phyloP scores from a whole-genome alignment of 2,113 vertebrate genomes.

The Labeo rohita region DNA sequence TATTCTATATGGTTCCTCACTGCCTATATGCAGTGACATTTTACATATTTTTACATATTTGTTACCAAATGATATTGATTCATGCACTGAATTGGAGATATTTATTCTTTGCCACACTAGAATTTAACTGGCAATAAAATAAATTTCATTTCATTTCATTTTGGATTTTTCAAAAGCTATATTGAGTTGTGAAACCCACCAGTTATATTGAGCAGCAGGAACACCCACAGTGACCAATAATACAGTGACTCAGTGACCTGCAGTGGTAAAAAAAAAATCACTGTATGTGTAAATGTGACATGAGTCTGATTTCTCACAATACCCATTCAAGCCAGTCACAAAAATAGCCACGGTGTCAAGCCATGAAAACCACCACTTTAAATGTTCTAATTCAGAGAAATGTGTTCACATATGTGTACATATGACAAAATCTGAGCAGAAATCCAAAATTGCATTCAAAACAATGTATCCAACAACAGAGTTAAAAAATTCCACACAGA shows the following conservation, averaged over 20 bases:
- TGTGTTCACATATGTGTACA: not conserved
- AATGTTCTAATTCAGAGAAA: not conserved
- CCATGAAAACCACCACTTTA: not conserved
- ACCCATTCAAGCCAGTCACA: not conserved
- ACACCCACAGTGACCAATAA: not conserved
- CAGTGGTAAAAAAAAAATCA: not conserved
- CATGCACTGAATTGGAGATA: not conserved
- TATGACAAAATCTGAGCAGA: not conserved
- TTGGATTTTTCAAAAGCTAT: not conserved
- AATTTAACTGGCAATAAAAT: not conserved
- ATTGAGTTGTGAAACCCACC: not conserved
- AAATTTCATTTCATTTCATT: not conserved
- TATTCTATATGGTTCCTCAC: not conserved
- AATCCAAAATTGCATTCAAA: not conserved
- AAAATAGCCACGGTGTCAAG: not conserved
- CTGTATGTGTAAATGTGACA: not conserved
- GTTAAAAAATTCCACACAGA: no score
- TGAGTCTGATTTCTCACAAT: not conserved
- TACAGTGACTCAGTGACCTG: not conserved
- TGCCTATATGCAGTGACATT: not conserved
- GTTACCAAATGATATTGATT: not conserved
- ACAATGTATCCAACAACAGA: not conserved
- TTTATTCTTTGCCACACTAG: no score
- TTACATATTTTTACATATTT: not conserved
- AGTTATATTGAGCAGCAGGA: not conserved